Conservation (phyloP, 1,140 invertebrate genomes). For the Venturia canescens region DNA sequence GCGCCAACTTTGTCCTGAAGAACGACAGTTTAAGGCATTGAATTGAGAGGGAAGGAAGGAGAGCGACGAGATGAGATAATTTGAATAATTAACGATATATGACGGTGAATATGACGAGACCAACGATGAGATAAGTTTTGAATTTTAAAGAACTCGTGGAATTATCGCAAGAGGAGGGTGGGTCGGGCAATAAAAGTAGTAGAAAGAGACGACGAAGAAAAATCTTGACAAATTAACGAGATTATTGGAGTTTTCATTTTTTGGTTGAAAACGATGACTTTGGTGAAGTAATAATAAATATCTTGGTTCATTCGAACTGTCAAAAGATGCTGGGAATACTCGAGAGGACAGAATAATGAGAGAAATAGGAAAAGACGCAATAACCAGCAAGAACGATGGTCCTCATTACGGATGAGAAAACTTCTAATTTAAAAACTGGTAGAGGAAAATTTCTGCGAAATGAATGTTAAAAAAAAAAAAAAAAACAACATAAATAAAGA, state of each 20-base stretch:
- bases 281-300: too few relatives aligned
- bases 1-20: constrained; percentile 46
- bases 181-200: background rate
- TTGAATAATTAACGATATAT: constrained; percentile 35
- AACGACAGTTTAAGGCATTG: constrained; percentile 59
- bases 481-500: constrained; percentile 15
- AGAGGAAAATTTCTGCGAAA: background rate
- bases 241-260: background rate
- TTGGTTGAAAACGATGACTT: too few relatives aligned
- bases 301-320: too few relatives aligned
- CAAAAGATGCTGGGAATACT: too few relatives aligned
- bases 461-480: constrained; percentile 5
- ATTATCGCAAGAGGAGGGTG: background rate
- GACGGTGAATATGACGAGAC: constrained; percentile 4
- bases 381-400: background rate
- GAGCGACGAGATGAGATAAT: constrained; percentile 17
- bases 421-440: constrained; percentile 14
- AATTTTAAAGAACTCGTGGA: background rate
- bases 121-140: constrained; percentile 22
- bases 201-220: background rate
- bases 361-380: background rate
- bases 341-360: background rate
- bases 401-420: constrained; percentile 2
- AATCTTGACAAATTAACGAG: background rate
- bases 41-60: constrained; percentile 55